phyloP scores from a whole-genome alignment of 2,888 invertebrate genomes.

The Pachliopta kotzebuea region DNA sequence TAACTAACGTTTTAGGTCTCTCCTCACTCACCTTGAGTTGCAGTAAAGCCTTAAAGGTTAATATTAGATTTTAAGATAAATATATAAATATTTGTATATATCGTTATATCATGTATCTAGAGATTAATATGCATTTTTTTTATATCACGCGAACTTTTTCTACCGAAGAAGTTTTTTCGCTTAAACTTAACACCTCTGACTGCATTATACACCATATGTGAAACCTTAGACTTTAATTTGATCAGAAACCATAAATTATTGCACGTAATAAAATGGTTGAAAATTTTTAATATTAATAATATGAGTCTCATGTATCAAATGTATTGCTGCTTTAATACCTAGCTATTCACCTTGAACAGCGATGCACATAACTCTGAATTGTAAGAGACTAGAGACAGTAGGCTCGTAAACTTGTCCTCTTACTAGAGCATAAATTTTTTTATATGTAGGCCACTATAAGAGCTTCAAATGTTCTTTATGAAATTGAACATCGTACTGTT shows the following conservation, averaged over 20 bases:
- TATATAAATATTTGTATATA: no score
- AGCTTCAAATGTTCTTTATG: not conserved
- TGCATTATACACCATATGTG: no score
- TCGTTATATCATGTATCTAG: no score
- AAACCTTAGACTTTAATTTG: not conserved
- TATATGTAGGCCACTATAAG: not conserved
- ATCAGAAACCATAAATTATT: not conserved
- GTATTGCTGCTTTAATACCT: slow-evolving; percentile 22
- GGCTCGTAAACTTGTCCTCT: slow-evolving; percentile 23
- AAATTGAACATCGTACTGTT: not conserved
- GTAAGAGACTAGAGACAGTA: slow-evolving; percentile 26
- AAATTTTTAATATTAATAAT: slow-evolving; percentile 3
- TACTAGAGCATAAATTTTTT: slow-evolving; percentile 11
- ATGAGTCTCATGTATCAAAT: slow-evolving; percentile 11
- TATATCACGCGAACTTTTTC: no score
- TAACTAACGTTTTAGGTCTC: not conserved
- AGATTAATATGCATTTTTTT: no score
- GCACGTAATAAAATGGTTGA: no score
- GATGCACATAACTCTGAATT: slow-evolving; percentile 22
- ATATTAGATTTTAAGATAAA: no score
- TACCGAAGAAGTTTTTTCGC: no score
- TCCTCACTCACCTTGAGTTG: no score
- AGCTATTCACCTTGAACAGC: slow-evolving; percentile 27
- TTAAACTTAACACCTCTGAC: no score
- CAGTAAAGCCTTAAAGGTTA: no score